Evolutionary conservation across 2,113 vertebrate species (phyloP).

Genomic region (Montifringilla adamsi): DNA sequence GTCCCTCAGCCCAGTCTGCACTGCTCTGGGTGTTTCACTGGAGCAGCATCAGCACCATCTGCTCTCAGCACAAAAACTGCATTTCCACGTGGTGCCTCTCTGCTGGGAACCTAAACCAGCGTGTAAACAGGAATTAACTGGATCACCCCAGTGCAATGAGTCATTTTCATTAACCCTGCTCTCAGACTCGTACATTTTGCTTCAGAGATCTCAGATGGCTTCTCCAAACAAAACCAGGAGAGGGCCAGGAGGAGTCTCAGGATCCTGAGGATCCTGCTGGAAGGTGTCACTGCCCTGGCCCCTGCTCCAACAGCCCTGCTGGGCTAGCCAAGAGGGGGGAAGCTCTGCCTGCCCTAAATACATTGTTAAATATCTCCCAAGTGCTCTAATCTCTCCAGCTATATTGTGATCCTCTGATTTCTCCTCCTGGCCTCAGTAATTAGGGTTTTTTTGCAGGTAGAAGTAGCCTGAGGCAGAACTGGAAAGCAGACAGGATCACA

Average conservation of each 20-base stretch:
- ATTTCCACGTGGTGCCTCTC: not conserved
- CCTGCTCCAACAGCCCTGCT: not conserved
- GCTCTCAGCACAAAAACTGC: not conserved
- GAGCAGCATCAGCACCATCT: not conserved
- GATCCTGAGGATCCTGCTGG: not conserved
- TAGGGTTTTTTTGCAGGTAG: not conserved
- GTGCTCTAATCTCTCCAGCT: not conserved
- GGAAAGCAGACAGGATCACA: slow-evolving; percentile 8
- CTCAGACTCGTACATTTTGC: not conserved
- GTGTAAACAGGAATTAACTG: not conserved
- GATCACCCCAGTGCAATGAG: not conserved
- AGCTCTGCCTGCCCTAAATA: not conserved
- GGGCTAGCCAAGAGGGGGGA: not conserved
- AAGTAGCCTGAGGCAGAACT: not conserved
- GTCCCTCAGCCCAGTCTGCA: not conserved
- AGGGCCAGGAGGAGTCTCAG: not conserved
- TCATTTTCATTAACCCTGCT: not conserved
- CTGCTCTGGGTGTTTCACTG: not conserved
- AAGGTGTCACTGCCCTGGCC: not conserved
- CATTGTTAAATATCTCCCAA: not conserved
- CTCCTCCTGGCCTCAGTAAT: slow-evolving; percentile 25
- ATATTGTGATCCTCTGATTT: slow-evolving; percentile 8
- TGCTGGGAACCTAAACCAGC: not conserved
- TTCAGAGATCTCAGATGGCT: not conserved
- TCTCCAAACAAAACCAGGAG: not conserved